Evolutionary conservation across 2,888 invertebrate species (phyloP).

Genomic region (Brachyptera risi): DNA sequence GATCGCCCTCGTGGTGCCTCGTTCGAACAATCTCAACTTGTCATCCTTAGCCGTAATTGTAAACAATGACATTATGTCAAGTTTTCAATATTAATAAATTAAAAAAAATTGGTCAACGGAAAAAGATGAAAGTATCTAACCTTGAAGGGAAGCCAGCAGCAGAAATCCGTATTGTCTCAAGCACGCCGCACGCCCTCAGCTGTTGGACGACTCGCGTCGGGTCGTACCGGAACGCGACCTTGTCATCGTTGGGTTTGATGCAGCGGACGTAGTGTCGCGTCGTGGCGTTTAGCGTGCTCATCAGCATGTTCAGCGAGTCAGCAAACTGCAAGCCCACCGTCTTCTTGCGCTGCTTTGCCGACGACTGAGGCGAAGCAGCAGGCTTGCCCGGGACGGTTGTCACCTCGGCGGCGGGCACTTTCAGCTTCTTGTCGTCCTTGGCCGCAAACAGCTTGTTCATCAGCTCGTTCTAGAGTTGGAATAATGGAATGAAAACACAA

Average conservation of each 20-base stretch:
- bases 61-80: no score
- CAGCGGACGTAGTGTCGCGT: slow-evolving; percentile 98
- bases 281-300: slow-evolving; percentile 89
- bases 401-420: slow-evolving; percentile 40
- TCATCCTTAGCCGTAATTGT: no score
- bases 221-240: slow-evolving; percentile 82
- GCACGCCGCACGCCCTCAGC: slow-evolving; percentile 92
- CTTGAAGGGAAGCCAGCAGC: slow-evolving; percentile 92
- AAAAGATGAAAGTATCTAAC: no score
- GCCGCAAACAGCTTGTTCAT: slow-evolving; percentile 50
- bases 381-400: slow-evolving; percentile 47
- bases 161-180: slow-evolving; percentile 96
- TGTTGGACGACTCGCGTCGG: slow-evolving; percentile 84
- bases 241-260: slow-evolving; percentile 92
- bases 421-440: slow-evolving; percentile 42
- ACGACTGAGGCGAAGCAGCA: slow-evolving; percentile 34
- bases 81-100: no score
- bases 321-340: slow-evolving; percentile 87
- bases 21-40: no score
- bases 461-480: slow-evolving; percentile 46
- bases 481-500: no score
- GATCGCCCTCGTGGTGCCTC: no score
- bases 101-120: no score
- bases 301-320: slow-evolving; percentile 84
- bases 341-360: slow-evolving; percentile 58